Base-by-base conservation (phyloP, 2,797 vertebrate species). In the Pitangus sulphuratus region DNA sequence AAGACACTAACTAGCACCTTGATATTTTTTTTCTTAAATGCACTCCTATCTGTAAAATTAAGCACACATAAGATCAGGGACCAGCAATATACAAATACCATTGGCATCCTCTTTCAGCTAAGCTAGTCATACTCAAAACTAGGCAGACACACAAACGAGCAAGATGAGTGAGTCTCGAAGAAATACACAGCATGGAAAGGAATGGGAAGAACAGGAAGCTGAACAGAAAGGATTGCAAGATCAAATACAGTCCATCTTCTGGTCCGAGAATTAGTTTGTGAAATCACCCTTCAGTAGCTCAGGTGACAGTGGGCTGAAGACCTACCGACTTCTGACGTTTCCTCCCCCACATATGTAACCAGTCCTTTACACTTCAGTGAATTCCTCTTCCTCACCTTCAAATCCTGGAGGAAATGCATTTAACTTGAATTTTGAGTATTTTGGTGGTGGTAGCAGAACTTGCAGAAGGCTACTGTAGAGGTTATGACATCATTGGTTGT, bases 1-100 rank as follows among this genome's bases (percentile, higher is more conserved):
- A 94, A 91, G 85, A 96, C 93, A 97, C 91, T 95, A 96, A 93
- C 96, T 97, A 97, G 96, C 95, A 96, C 95, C 96, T 97, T 94
- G 87, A 65, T 84, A 33, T 74, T 95, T 79, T 79, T 76, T 90
- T 90, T 72, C 15, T 83, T 95, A 95, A 96, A 95, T 20, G 6
- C 93, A 95, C 87, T 93, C 92, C 83, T 96, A 84, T 86, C 77
- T 11, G 48, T 75, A 96, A 95, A 93, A 82, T 62, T 77, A 95
- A 94, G 94, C 94, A 95, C 93, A 95, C 21, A 28, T 50, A 95
- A 93, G 87, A 86, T 70, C 80, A 72, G 93, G 80, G 89, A 95
- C 88, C 75, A 96, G 90, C 94, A 96, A 93, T 95, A 91, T 19
- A 97, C 90, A 93, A 95, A 89, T 64, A 94, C 85, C 86, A 93